Conservation (phyloP, 2,797 vertebrate species). For the Rhabdomys pumilio region DNA sequence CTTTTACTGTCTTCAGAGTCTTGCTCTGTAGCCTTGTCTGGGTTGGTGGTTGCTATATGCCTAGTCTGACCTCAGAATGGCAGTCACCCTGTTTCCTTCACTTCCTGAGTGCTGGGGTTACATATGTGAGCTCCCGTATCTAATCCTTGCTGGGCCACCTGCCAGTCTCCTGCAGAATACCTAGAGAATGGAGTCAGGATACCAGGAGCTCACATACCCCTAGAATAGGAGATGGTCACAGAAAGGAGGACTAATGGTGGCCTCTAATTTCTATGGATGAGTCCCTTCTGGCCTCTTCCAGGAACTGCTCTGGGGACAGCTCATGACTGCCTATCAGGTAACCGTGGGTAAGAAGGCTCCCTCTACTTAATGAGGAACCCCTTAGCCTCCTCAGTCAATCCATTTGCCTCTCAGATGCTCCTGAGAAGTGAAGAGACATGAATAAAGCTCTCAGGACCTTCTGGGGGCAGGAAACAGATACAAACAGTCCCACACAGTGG, state of each 20-base stretch:
- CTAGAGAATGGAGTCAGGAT: not conserved
- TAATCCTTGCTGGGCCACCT: not conserved
- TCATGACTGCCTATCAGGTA: not conserved
- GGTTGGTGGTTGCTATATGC: not conserved
- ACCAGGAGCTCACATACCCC: not conserved
- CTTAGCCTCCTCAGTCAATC: not conserved
- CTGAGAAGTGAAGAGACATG: not conserved
- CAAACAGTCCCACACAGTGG: not conserved
- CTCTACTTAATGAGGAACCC: not conserved
- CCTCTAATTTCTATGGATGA: slow-evolving; percentile 12
- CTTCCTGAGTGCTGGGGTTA: not conserved
- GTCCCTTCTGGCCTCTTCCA: not conserved
- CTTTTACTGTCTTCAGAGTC: not conserved
- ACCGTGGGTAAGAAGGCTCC: not conserved
- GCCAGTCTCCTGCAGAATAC: not conserved
- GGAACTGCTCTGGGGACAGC: not conserved
- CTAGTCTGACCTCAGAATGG: not conserved
- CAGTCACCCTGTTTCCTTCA: not conserved
- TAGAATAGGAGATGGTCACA: not conserved
- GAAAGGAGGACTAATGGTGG: not conserved
- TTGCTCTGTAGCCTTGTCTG: not conserved
- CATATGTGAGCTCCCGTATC: not conserved
- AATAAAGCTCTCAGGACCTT: not conserved
- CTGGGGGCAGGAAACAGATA: not conserved
- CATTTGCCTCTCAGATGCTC: slow-evolving; percentile 1